Evolutionary conservation across 2,113 vertebrate species (phyloP).

Genomic region (Lanius collurio): DNA sequence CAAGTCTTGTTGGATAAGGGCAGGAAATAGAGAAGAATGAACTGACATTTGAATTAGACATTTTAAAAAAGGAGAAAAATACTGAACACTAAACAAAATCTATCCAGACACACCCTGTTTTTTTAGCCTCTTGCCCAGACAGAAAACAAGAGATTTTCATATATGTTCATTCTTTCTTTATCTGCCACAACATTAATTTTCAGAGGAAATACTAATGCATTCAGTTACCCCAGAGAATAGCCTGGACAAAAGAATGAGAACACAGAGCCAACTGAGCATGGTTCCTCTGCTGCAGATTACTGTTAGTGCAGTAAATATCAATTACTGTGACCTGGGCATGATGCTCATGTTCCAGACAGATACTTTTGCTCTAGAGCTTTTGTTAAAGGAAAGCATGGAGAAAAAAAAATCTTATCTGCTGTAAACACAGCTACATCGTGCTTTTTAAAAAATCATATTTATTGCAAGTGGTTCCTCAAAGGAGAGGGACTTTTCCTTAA

Average conservation of each 20-base stretch:
- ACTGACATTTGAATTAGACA: conserved; percentile 32
- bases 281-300: background rate
- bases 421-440: background rate
- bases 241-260: background rate
- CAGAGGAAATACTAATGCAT: background rate
- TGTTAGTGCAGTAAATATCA: background rate
- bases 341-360: background rate
- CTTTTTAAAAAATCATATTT: background rate
- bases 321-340: background rate
- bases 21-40: conserved; percentile 61
- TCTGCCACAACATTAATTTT: conserved; percentile 20
- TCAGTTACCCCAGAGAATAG: background rate
- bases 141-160: conserved; percentile 8
- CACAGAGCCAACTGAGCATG: background rate
- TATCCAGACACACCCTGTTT: background rate
- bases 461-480: background rate
- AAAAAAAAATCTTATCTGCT: background rate
- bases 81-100: background rate
- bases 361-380: background rate
- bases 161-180: background rate
- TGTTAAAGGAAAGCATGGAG: background rate
- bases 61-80: conserved; percentile 12
- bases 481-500: background rate
- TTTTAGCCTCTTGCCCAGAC: background rate
- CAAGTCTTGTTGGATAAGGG: conserved; percentile 1